These are phyloP conservation scores for Cyrtonyx montezumae DNA, from an alignment of 2,113 vertebrate genomes.

Conservation along the genomic window DNA sequence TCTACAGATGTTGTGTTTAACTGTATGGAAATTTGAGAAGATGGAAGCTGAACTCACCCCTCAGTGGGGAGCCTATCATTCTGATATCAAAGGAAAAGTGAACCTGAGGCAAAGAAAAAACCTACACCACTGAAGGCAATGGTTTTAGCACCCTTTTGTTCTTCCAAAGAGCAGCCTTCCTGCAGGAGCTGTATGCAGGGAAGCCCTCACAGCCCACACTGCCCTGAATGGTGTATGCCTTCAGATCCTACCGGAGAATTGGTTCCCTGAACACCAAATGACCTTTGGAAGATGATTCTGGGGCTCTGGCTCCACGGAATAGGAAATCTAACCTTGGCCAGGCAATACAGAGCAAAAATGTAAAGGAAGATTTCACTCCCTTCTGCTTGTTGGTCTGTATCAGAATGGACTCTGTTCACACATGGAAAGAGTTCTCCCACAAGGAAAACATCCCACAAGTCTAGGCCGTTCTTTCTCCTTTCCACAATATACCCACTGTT, in stretches of 20 bases:
- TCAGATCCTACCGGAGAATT: neutral
- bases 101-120: rapidly evolving
- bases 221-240: neutral
- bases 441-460: neutral
- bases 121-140: neutral
- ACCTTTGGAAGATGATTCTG: neutral
- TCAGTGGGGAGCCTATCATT: neutral
- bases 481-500: neutral
- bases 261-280: neutral
- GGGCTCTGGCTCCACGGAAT: rapidly evolving
- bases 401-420: neutral
- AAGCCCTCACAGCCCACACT: rapidly evolving
- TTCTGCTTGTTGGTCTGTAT: neutral
- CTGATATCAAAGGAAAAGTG: neutral
- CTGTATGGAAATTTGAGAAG: neutral
- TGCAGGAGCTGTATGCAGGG: rapidly evolving
- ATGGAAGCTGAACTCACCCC: neutral
- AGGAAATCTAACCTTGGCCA: rapidly evolving
- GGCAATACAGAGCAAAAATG: neutral
- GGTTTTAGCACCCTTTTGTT: neutral
- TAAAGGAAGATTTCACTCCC: neutral
- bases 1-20: neutral
- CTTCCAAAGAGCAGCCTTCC: neutral
- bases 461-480: neutral
- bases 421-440: neutral